phyloP scores from a whole-genome alignment of 2,113 vertebrate genomes.

The Paracanthobrama guichenoti region DNA sequence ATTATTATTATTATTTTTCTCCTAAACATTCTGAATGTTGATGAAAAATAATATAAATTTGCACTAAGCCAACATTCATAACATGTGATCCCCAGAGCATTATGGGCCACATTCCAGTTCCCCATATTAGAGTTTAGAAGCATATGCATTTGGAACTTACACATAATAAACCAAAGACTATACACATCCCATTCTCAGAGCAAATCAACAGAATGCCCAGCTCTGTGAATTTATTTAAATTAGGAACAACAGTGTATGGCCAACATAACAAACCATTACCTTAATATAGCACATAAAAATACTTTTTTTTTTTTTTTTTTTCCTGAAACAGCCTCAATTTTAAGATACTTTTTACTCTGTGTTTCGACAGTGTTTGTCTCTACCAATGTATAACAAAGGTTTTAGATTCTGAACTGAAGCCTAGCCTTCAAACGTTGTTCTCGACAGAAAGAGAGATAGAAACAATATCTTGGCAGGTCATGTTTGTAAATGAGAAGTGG shows the following conservation, averaged over 20 bases:
- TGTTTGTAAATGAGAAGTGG: too few species aligned
- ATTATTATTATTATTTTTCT: slow-evolving; percentile 58
- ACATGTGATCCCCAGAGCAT: slow-evolving; percentile 64
- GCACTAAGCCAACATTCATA: slow-evolving; percentile 86
- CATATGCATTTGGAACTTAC: slow-evolving; percentile 47
- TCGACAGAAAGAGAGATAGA: slow-evolving; percentile 15
- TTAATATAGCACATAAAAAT: slow-evolving; percentile 25
- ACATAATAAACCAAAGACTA: slow-evolving; percentile 80
- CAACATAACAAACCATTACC: slow-evolving; percentile 23
- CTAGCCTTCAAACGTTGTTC: not conserved
- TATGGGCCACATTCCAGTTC: slow-evolving; percentile 30
- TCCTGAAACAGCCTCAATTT: slow-evolving; percentile 25
- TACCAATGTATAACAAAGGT: slow-evolving; percentile 35
- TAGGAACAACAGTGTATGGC: slow-evolving; percentile 22
- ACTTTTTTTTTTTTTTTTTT: not conserved
- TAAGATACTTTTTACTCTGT: slow-evolving; percentile 8
- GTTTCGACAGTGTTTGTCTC: slow-evolving; percentile 40
- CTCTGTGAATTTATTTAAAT: slow-evolving; percentile 38
- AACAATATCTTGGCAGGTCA: slow-evolving; percentile 35
- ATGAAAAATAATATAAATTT: slow-evolving; percentile 75
- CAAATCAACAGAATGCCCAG: slow-evolving; percentile 62
- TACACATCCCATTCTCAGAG: slow-evolving; percentile 74
- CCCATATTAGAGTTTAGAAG: slow-evolving; percentile 26
- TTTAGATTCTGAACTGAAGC: slow-evolving; percentile 35
- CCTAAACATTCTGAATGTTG: slow-evolving; percentile 75